Percentiles rank a stretch among this genome's conserved stretches.
phyloP scores from a whole-genome alignment of 2,113 vertebrate genomes.

The Nannospalax galili region DNA sequence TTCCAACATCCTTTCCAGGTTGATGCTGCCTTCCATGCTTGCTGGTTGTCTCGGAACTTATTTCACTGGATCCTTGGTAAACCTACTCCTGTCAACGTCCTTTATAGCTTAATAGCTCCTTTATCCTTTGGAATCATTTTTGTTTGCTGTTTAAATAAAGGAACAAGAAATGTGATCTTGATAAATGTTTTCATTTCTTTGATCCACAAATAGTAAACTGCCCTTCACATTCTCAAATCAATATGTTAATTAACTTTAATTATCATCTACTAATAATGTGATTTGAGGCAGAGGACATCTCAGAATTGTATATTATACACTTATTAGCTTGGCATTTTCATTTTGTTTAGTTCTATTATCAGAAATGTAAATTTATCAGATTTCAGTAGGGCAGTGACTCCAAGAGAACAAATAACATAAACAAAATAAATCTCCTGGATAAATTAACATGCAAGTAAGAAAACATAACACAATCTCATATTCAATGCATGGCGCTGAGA shows the following conservation, averaged over 20 bases:
- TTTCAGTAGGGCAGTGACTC: slow-evolving; percentile 62
- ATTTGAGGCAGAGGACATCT: slow-evolving; percentile 54
- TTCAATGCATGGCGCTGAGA: neutral
- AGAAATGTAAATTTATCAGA: slow-evolving; percentile 68
- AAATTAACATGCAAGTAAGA: slow-evolving; percentile 30
- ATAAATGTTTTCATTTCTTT: slow-evolving; percentile 44
- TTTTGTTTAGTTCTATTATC: slow-evolving; percentile 60
- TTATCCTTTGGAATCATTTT: neutral
- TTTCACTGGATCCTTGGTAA: neutral
- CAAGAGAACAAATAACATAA: slow-evolving; percentile 59
- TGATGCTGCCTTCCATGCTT: no score
- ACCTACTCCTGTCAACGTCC: neutral
- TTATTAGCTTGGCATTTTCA: slow-evolving; percentile 29
- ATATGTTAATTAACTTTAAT: slow-evolving; percentile 79
- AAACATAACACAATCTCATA: neutral
- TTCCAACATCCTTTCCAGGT: neutral
- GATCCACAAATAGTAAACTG: slow-evolving; percentile 63
- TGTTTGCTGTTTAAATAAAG: neutral
- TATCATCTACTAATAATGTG: slow-evolving; percentile 71
- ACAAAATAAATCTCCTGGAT: slow-evolving; percentile 63
- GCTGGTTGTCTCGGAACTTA: neutral
- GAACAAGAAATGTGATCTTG: neutral
- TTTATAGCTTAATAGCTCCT: neutral
- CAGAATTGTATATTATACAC: slow-evolving; percentile 51
- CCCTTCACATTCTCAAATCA: slow-evolving; percentile 63